A percentile compares a stretch with the other conserved stretches of the same genome.
Evolutionary conservation across 2,888 invertebrate species (phyloP).

Genomic region (Scaptomyza parva): DNA sequence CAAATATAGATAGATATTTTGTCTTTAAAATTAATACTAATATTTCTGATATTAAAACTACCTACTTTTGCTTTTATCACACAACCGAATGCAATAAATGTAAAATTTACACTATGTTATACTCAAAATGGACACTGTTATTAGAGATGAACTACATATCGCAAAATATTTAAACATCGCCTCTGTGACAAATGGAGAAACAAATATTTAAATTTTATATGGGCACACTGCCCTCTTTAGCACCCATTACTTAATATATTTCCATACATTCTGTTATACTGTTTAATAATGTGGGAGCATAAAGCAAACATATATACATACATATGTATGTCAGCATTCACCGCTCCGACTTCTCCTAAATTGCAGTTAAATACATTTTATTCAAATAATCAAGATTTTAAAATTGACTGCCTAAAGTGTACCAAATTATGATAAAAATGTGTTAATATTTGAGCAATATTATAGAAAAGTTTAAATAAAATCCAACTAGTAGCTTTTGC

Average conservation of each 20-base stretch:
- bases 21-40: slow-evolving; percentile 18
- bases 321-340: no score
- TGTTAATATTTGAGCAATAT: no score
- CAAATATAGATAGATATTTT: slow-evolving; percentile 8
- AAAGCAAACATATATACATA: no score
- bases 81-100: slow-evolving; percentile 46
- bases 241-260: neutral
- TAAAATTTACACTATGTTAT: slow-evolving; percentile 40
- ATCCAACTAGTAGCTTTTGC: no score
- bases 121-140: slow-evolving; percentile 39
- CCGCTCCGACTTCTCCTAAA: no score
- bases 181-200: neutral
- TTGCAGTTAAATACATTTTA: no score
- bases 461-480: no score
- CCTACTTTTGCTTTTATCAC: slow-evolving; percentile 37
- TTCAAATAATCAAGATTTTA: no score
- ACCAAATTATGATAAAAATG: no score
- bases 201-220: neutral
- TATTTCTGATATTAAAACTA: slow-evolving; percentile 5
- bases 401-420: no score
- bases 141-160: slow-evolving; percentile 20
- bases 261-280: no score
- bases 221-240: slow-evolving; percentile 15
- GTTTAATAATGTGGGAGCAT: no score
- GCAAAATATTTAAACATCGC: slow-evolving; percentile 11